Evolutionary conservation across 2,113 vertebrate species (phyloP).

Genomic region (Lagopus leucura): DNA sequence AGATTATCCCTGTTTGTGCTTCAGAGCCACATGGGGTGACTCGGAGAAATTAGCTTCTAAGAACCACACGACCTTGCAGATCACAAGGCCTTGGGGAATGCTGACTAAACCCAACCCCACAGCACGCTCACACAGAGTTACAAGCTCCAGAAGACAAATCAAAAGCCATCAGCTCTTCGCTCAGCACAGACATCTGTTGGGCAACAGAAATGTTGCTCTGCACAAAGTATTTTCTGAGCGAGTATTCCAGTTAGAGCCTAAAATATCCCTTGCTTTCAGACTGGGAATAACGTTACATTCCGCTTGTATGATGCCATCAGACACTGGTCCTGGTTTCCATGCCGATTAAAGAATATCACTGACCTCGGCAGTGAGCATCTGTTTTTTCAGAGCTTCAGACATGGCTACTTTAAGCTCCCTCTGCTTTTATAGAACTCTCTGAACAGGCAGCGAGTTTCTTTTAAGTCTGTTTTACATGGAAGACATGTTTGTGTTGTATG

Average conservation of each 20-base stretch:
- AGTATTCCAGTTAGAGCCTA: not conserved
- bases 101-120: not conserved
- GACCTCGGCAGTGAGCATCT: not conserved
- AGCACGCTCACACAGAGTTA: not conserved
- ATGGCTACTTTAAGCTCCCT: not conserved
- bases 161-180: not conserved
- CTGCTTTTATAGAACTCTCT: not conserved
- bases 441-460: slow-evolving; percentile 34
- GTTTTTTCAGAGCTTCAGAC: slow-evolving; percentile 2
- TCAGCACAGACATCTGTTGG: not conserved
- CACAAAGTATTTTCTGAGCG: not conserved
- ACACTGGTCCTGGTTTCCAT: not conserved
- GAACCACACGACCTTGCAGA: rapidly evolving
- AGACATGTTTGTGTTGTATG: slow-evolving; percentile 37
- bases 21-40: not conserved
- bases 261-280: not conserved
- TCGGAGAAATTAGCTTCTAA: not conserved
- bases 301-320: not conserved
- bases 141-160: not conserved
- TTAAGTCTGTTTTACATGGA: slow-evolving; percentile 21
- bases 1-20: not conserved
- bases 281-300: not conserved
- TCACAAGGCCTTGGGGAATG: not conserved
- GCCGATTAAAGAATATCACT: not conserved
- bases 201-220: not conserved